These are phyloP conservation scores for Piscicola geometra DNA, from an alignment of 2,888 invertebrate species.

Conservation along the genomic window DNA sequence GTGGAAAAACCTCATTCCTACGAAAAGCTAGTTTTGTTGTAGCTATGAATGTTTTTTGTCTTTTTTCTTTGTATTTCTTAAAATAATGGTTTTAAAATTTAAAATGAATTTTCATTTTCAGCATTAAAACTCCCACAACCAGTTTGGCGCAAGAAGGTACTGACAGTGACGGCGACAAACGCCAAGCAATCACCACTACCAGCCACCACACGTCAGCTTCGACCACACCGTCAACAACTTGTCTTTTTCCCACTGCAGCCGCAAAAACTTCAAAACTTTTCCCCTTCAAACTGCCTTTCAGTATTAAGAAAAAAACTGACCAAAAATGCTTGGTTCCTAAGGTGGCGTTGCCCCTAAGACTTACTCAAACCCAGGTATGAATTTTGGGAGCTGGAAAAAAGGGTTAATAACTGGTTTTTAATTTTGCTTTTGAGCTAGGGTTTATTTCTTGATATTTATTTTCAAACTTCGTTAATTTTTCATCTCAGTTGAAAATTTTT, in stretches of 20 bases:
- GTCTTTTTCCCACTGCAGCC: neutral
- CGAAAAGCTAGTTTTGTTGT: slow-evolving; percentile 18
- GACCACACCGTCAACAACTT: slow-evolving; percentile 39
- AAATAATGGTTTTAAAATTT: too few species aligned
- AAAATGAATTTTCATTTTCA: too few species aligned
- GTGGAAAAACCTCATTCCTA: slow-evolving; percentile 9
- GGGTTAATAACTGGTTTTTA: too few species aligned
- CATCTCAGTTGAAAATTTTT: neutral
- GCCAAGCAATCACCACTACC: slow-evolving; percentile 55
- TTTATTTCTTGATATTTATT: slow-evolving; percentile 7
- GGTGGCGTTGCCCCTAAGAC: slow-evolving; percentile 67
- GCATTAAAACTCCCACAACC: too few species aligned
- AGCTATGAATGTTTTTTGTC: neutral
- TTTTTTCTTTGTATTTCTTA: slow-evolving; percentile 7
- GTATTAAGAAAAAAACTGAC: slow-evolving; percentile 56
- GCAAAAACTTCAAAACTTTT: slow-evolving; percentile 44
- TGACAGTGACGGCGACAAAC: slow-evolving; percentile 60
- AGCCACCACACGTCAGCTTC: slow-evolving; percentile 18
- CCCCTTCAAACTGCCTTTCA: slow-evolving; percentile 55
- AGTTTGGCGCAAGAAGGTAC: slow-evolving; percentile 55
- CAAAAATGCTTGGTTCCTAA: slow-evolving; percentile 58
- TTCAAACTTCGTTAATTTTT: neutral
- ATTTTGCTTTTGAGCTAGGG: neutral
- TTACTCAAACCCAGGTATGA: slow-evolving; percentile 64
- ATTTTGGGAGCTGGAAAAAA: neutral